Evolutionary conservation across 2,113 vertebrate species (phyloP).

Genomic region (Theropithecus gelada): DNA sequence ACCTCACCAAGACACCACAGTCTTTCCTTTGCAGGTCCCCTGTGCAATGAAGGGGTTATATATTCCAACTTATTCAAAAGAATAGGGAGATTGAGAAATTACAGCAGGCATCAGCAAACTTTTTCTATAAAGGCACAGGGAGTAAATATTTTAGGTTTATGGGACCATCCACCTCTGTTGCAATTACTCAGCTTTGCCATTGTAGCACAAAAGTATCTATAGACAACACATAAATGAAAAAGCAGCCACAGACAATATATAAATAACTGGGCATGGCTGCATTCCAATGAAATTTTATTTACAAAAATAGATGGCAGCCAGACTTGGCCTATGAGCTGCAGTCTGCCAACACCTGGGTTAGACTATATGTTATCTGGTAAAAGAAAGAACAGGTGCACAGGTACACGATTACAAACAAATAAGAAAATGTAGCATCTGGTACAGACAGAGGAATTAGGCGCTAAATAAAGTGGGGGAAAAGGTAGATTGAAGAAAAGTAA

Average conservation of each 20-base stretch:
- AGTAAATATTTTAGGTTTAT: neutral
- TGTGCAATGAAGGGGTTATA: neutral
- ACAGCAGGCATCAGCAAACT: neutral
- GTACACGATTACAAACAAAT: neutral
- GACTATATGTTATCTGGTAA: neutral
- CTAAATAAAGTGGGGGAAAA: neutral
- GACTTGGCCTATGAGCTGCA: neutral
- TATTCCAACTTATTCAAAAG: neutral
- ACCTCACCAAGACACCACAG: neutral
- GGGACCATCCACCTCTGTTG: neutral
- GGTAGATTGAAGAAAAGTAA: neutral
- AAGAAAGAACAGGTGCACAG: neutral
- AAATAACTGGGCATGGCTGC: neutral
- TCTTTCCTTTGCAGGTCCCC: neutral
- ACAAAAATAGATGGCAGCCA: neutral
- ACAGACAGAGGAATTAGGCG: neutral
- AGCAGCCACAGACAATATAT: neutral
- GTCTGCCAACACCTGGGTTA: neutral
- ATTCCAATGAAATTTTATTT: neutral
- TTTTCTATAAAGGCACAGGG: neutral
- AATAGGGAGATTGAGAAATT: neutral
- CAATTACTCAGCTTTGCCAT: neutral
- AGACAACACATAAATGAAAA: neutral
- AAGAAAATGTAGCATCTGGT: neutral
- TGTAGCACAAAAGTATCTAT: neutral